Evolutionary conservation across 2,113 vertebrate genomes (phyloP).

Genomic region (Leucosticte australis): DNA sequence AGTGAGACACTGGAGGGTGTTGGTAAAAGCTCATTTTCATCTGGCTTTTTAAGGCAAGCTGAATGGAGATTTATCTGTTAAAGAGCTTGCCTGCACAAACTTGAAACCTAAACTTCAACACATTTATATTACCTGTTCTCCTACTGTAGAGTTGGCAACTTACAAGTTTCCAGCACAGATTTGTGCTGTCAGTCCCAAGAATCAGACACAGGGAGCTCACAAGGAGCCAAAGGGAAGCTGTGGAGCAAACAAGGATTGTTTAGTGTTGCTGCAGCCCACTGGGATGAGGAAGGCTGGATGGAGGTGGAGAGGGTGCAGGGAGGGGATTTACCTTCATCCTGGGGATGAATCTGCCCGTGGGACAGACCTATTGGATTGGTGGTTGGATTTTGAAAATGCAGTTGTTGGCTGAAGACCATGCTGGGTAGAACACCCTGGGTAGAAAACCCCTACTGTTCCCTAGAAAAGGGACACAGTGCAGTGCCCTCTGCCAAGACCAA

Average conservation of each 20-base stretch:
- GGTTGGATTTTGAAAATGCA: not conserved
- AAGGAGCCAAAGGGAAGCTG: not conserved
- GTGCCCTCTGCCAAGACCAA: not conserved
- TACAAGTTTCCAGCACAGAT: not conserved
- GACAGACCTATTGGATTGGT: not conserved
- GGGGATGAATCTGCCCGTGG: not conserved
- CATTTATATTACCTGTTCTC: not conserved
- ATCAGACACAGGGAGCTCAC: accelerated
- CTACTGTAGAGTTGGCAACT: not conserved
- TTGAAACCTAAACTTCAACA: not conserved
- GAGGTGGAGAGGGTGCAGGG: not conserved
- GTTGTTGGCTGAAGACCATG: not conserved
- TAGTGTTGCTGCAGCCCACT: not conserved
- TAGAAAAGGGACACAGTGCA: not conserved
- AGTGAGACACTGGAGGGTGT: not conserved
- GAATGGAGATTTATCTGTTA: not conserved
- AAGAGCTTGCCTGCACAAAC: not conserved
- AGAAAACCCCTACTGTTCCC: not conserved
- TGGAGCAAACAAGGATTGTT: not conserved
- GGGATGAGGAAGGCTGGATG: not conserved
- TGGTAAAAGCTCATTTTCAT: not conserved
- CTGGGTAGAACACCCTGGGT: not conserved
- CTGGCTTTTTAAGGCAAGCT: not conserved
- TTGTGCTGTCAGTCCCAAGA: not conserved
- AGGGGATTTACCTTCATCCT: not conserved